Conservation (phyloP, 1,140 invertebrate genomes). For the Rhagoletis pomonella region DNA sequence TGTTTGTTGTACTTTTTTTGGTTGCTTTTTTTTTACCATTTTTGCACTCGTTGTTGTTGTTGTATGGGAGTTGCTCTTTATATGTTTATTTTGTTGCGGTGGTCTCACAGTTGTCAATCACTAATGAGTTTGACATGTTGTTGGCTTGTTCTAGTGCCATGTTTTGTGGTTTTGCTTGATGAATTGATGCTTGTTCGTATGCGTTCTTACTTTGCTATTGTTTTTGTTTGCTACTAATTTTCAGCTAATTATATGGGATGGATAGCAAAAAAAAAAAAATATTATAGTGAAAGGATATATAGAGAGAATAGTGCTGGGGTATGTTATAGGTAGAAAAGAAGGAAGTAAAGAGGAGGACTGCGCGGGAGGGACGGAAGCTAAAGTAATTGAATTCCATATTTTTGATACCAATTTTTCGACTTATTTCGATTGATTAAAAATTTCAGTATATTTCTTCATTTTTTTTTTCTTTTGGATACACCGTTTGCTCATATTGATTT, state of each 20-base stretch:
- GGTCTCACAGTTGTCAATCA: constrained; percentile 39
- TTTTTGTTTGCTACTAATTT: not conserved
- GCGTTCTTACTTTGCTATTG: not conserved
- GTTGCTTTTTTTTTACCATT: not conserved
- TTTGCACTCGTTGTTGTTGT: not conserved
- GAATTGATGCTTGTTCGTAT: not conserved
- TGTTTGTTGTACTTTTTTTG: not conserved
- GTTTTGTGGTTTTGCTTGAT: not conserved
- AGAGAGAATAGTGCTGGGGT: not conserved
- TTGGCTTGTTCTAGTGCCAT: not conserved
- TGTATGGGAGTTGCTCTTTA: not conserved
- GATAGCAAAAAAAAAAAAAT: not conserved
- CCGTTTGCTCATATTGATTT: no score
- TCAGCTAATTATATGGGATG: not conserved
- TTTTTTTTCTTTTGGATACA: no score
- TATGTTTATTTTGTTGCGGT: not conserved
- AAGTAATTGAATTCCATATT: no score
- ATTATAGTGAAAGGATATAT: not conserved
- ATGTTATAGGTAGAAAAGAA: no score
- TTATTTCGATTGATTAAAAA: no score
- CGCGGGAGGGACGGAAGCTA: no score
- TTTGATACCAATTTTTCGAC: no score
- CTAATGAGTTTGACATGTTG: constrained; percentile 47
- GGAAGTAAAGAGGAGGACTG: no score
- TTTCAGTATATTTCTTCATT: no score